Conservation (phyloP, 2,888 invertebrate species). For the Stenodema calcarata region DNA sequence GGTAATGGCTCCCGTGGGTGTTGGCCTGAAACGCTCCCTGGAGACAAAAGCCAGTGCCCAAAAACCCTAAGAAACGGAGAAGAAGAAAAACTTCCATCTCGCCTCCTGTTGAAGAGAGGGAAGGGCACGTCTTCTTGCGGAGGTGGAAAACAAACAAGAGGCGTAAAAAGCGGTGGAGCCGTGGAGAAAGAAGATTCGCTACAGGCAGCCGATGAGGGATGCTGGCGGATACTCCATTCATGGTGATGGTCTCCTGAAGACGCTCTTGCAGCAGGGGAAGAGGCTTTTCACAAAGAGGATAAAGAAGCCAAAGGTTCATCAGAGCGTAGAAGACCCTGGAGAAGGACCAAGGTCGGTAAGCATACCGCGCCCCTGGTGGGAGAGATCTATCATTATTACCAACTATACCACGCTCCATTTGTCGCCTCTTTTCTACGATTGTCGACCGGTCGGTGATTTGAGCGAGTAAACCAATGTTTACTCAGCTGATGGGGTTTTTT, state of each 20-base stretch:
- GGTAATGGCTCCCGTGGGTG: conserved; percentile 45
- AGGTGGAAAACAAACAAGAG: conserved; percentile 50
- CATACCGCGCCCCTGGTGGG: not conserved
- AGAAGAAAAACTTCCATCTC: not conserved
- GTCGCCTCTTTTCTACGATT: not conserved
- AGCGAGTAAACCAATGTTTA: conserved; percentile 18
- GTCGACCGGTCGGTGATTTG: not conserved
- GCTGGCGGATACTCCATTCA: conserved; percentile 29
- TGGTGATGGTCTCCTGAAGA: not conserved
- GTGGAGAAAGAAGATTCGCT: conserved; percentile 50
- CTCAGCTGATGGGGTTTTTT: not conserved
- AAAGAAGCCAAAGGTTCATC: conserved; percentile 9
- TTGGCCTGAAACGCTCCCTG: conserved; percentile 32
- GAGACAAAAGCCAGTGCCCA: conserved; percentile 34
- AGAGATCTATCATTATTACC: conserved; percentile 3
- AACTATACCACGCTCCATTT: conserved; percentile 24
- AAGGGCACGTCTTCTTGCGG: conserved; percentile 47
- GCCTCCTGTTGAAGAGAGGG: not conserved
- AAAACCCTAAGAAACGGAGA: not conserved
- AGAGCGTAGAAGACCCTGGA: conserved; percentile 33
- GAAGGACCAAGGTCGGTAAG: conserved; percentile 6
- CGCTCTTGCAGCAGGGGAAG: not conserved
- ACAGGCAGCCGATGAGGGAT: conserved; percentile 17
- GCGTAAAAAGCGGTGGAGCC: conserved; percentile 25
- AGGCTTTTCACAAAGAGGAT: not conserved